Conservation (phyloP, 2,113 vertebrate genomes). For the Psittacula cyanocephala region DNA sequence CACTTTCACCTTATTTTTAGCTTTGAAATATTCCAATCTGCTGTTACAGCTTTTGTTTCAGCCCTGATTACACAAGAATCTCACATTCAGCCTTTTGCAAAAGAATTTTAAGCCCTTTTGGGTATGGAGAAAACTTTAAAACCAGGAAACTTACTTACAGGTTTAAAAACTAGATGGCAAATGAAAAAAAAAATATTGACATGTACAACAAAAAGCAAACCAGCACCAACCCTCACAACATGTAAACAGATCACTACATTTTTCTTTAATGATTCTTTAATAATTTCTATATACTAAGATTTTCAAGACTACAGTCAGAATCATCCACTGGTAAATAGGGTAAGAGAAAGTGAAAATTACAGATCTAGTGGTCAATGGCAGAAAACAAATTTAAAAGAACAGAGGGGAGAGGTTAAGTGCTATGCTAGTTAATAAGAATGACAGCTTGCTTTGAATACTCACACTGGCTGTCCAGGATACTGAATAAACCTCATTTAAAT, state of each 20-base stretch:
- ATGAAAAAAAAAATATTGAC: not conserved
- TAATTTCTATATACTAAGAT: not conserved
- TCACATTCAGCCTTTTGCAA: not conserved
- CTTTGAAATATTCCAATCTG: not conserved
- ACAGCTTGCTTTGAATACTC: slow-evolving; percentile 56
- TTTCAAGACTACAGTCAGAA: not conserved
- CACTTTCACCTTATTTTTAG: not conserved
- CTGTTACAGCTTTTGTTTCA: not conserved
- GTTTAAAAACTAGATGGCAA: not conserved
- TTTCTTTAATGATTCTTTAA: not conserved
- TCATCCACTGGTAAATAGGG: not conserved
- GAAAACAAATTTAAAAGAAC: slow-evolving; percentile 14
- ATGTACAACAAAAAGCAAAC: not conserved
- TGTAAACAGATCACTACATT: not conserved
- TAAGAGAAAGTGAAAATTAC: not conserved
- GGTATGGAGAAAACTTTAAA: not conserved
- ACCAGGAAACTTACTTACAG: not conserved
- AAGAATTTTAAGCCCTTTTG: not conserved
- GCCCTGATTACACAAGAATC: not conserved
- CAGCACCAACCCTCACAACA: not conserved
- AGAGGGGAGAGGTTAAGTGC: slow-evolving; percentile 49
- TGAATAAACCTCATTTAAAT: slow-evolving; percentile 57
- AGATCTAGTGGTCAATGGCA: not conserved
- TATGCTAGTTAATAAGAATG: slow-evolving; percentile 50
- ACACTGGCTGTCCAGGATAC: slow-evolving; percentile 27